Conservation (phyloP, 2,797 vertebrate species). For the Chrysocyon brachyurus region DNA sequence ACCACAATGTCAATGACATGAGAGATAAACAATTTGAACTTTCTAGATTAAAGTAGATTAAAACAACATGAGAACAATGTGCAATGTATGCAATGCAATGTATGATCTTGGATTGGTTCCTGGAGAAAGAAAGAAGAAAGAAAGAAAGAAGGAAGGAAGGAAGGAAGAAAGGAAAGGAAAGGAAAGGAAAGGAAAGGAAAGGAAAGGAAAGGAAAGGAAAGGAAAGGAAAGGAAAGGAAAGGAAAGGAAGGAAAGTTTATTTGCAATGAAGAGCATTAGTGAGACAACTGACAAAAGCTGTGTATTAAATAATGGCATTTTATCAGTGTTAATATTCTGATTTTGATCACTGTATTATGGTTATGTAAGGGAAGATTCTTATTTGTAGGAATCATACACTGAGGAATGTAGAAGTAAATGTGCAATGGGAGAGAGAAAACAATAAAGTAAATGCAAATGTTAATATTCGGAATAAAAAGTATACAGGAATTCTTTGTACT, state of each 20-base stretch:
- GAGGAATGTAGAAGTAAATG: conserved; percentile 39
- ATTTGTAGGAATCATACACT: conserved; percentile 32
- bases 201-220: neutral
- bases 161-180: neutral
- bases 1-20: conserved; percentile 35
- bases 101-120: conserved; percentile 6
- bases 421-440: neutral
- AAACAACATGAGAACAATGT: neutral
- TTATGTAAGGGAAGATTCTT: conserved; percentile 41
- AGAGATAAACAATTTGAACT: conserved; percentile 3
- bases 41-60: neutral
- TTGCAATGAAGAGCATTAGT: neutral
- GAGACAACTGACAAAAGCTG: neutral
- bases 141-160: neutral
- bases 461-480: neutral
- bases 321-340: conserved; percentile 28
- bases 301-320: neutral
- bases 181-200: neutral
- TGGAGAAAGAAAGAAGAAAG: neutral
- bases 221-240: neutral
- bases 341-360: conserved; percentile 25
- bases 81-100: neutral
- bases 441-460: conserved; percentile 25
- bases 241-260: neutral
- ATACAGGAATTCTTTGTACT: neutral